Base-by-base conservation (phyloP, 1,140 invertebrate genomes). In the Teleopsis dalmanni region DNA sequence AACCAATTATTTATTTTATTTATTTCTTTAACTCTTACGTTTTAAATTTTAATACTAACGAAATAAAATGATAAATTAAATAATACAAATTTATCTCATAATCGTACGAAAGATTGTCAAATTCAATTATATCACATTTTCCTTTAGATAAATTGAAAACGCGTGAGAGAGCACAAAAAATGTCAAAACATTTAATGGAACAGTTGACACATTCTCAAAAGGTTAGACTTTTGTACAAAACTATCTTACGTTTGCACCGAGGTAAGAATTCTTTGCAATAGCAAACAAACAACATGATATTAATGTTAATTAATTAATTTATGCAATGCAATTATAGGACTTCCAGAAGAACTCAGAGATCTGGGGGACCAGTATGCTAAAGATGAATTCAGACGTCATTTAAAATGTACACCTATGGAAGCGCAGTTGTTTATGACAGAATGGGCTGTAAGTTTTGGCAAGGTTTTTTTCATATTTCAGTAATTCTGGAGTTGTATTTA, bases 361-460 rank as follows among this genome's bases (percentile, higher is more conserved):
- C 51, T 90, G n/a, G 87, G 88, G 10, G 84, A 91, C 59, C 78
- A 80, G 65, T 96, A 96, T 72, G 86, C 86, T 0, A 81, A 81
- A 58, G 89, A 91, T 57, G 92, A 96, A 72, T 96, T 96, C 70
- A 81, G 81, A 57, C 72, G 85, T 40, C 91, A 95, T 64, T 88
- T 92, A 66, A 79, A 75, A n/a, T 90, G 85, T 53, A 79, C 77
- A 46, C 70, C 75, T 10, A 71, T 76, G 40, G 84, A 91, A 69
- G 78, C 87, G 10, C 66, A 76, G 21, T 73, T 85, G 6, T 95
- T 96, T 66, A 79, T 95, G 69, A 80, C 78, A 23, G 91, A 92
- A 75, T 96, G 92, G 92, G 83, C 86, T 33, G 91, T 93, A 75
- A 80, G 33, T 10, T 22, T 34, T 25, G 16, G 6, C 22, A 16